phyloP scores from a whole-genome alignment of 1,140 invertebrate genomes.

The Psix sp. region DNA sequence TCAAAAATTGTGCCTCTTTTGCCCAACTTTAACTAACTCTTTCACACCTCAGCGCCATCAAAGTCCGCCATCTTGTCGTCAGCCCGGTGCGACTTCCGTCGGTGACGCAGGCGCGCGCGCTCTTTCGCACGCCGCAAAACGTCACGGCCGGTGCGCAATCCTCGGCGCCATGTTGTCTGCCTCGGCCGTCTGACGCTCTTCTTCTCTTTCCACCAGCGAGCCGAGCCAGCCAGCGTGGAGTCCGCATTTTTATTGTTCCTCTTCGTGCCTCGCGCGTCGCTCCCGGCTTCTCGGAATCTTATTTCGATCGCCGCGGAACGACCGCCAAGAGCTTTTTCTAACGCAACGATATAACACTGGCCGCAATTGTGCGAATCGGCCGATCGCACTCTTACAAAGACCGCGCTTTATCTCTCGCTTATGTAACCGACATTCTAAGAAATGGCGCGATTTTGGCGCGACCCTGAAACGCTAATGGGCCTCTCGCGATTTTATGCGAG shows the following conservation, averaged over 20 bases:
- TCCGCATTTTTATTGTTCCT: constrained; percentile 71
- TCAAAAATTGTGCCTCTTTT: constrained; percentile 52
- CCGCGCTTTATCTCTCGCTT: no score
- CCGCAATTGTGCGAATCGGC: constrained; percentile 43
- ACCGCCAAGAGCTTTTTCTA: constrained; percentile 25
- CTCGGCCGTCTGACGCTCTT: constrained; percentile 62
- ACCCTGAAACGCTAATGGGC: no score
- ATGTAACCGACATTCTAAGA: no score
- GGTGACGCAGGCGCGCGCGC: constrained; percentile 69
- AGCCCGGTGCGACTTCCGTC: constrained; percentile 70
- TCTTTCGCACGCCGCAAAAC: constrained; percentile 68
- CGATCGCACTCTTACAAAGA: no score
- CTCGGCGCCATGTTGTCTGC: constrained; percentile 76
- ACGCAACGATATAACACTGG: constrained; percentile 48
- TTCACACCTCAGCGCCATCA: constrained; percentile 71
- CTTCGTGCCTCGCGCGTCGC: constrained; percentile 27
- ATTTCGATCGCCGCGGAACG: constrained; percentile 26
- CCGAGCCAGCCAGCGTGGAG: constrained; percentile 72
- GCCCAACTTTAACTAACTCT: constrained; percentile 60
- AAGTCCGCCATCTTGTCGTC: constrained; percentile 72
- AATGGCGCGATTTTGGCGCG: no score
- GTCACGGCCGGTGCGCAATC: constrained; percentile 64
- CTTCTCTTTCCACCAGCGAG: constrained; percentile 46
- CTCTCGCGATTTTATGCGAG: no score
- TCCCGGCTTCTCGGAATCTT: constrained; percentile 37